Percentiles rank a stretch among this genome's conserved stretches.
Conservation (phyloP, 2,113 vertebrate species). For the Silurus meridionalis region DNA sequence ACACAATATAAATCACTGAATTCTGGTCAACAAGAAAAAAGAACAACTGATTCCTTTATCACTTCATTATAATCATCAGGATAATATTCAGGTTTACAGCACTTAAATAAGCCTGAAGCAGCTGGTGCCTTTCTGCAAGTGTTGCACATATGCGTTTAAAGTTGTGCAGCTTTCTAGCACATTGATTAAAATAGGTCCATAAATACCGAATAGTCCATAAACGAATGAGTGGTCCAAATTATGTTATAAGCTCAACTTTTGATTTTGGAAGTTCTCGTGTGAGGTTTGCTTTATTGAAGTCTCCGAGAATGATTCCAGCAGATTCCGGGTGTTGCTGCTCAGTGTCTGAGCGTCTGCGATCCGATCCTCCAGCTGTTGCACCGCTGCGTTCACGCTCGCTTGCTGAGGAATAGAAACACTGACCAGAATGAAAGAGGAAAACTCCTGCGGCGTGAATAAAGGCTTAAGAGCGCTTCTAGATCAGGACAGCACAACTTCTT, state of each 20-base stretch:
- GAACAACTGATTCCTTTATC: conserved; percentile 36
- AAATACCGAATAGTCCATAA: conserved; percentile 52
- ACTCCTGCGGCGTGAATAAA: no score
- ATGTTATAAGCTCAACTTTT: conserved; percentile 19
- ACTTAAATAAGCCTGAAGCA: conserved; percentile 41
- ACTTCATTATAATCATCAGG: conserved; percentile 45
- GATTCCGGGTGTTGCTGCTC: no score
- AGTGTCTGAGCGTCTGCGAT: no score
- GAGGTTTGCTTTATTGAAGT: no score
- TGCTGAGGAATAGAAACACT: no score
- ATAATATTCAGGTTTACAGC: conserved; percentile 47
- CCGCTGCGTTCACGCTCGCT: no score
- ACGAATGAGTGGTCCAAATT: conserved; percentile 44
- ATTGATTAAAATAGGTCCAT: conserved; percentile 55
- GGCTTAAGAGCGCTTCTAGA: no score
- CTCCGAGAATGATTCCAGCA: no score
- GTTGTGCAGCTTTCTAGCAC: conserved; percentile 49
- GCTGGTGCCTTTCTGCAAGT: conserved; percentile 53
- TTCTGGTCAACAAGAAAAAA: conserved; percentile 27
- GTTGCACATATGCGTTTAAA: conserved; percentile 51
- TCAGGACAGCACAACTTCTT: no score
- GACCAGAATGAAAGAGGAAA: no score
- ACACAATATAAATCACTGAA: conserved; percentile 1
- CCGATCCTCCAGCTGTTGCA: no score
- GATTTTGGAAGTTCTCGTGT: no score